A percentile compares a stretch with the other conserved stretches of the same genome.
phyloP scores from a whole-genome alignment of 2,113 vertebrate species.

The Ochotona curzoniae region DNA sequence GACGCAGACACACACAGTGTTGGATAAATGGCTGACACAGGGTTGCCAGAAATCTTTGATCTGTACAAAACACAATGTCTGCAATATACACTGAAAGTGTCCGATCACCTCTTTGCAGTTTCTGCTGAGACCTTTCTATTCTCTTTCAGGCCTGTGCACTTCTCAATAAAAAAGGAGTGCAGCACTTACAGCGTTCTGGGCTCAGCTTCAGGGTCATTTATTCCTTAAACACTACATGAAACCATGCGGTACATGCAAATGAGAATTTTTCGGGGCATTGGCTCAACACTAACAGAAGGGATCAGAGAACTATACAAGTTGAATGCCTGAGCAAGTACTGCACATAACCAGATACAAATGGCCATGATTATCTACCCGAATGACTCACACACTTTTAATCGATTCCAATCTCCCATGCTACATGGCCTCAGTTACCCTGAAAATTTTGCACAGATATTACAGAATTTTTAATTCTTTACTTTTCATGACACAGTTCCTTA shows the following conservation, averaged over 20 bases:
- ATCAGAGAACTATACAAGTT: background rate
- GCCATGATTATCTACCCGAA: background rate
- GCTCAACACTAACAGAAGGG: background rate
- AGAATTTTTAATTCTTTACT: background rate
- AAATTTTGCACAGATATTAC: background rate
- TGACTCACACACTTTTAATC: conserved; percentile 13
- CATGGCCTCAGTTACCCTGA: background rate
- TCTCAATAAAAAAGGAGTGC: background rate
- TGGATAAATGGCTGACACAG: no score
- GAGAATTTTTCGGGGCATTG: background rate
- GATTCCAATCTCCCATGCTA: conserved; percentile 6
- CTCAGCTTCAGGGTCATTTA: background rate
- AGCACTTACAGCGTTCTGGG: background rate
- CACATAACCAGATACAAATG: background rate
- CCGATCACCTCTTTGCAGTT: background rate
- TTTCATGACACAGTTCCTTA: no score
- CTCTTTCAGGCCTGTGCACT: conserved; percentile 3
- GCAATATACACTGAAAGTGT: no score
- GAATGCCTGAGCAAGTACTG: background rate
- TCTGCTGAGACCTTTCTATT: background rate
- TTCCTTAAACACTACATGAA: background rate
- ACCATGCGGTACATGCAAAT: background rate
- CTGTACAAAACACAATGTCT: no score
- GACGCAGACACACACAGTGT: no score
- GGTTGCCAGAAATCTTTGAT: no score